Percentiles rank a stretch among this genome's conserved stretches.
These are phyloP conservation scores for Athrips mouffetella DNA, from an alignment of 2,888 invertebrate genomes.

Conservation along the genomic window DNA sequence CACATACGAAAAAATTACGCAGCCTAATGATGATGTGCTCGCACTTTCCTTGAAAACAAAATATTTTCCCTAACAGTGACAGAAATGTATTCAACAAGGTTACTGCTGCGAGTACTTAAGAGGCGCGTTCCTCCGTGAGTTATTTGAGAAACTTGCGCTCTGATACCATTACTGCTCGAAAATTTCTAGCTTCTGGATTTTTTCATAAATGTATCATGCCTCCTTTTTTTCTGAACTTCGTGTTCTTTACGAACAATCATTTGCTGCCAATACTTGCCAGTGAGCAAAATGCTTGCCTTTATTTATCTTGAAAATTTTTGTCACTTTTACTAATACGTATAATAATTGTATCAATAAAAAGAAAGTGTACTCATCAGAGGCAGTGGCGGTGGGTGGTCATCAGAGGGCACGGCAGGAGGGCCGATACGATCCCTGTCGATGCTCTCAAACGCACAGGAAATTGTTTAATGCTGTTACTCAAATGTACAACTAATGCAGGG, in stretches of 20 bases:
- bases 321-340: constrained; percentile 27
- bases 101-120: constrained; percentile 36
- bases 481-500: constrained; percentile 37
- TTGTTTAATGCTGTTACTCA: constrained; percentile 58
- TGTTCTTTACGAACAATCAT: not conserved
- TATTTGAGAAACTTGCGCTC: constrained; percentile 8
- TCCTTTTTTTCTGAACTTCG: not conserved
- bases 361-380: constrained; percentile 49
- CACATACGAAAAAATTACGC: constrained; percentile 76
- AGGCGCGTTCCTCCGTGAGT: not conserved
- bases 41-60: constrained; percentile 70
- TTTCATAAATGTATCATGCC: not conserved
- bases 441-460: constrained; percentile 36
- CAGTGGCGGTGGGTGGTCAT: constrained; percentile 50
- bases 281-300: not conserved
- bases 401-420: constrained; percentile 42
- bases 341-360: constrained; percentile 54
- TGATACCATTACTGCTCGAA: not conserved
- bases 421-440: constrained; percentile 17
- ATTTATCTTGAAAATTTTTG: not conserved
- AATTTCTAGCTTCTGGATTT: not conserved
- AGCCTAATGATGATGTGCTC: constrained; percentile 76
- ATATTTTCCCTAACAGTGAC: constrained; percentile 71
- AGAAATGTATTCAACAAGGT: constrained; percentile 65
- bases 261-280: not conserved